phyloP scores from a whole-genome alignment of 2,888 invertebrate species.

The Chalcis sispes region DNA sequence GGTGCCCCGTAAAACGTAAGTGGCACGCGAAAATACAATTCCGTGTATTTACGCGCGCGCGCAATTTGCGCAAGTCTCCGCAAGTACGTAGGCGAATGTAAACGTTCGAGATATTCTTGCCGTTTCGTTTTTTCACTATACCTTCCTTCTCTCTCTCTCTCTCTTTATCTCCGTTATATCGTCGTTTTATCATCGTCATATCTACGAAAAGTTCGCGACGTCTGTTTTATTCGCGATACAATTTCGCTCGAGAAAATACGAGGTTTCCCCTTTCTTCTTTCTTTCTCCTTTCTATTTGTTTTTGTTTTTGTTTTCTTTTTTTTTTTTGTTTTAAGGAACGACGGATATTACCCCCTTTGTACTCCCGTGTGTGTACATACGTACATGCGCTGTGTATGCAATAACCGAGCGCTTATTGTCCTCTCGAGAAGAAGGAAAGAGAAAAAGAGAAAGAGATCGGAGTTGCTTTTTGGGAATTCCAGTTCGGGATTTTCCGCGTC shows the following conservation, averaged over 20 bases:
- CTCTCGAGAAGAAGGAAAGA: slow-evolving; percentile 20
- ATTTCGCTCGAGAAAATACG: slow-evolving; percentile 46
- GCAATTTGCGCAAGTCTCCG: too few relatives aligned
- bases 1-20: too few relatives aligned
- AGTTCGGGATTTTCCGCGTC: not conserved
- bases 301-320: not conserved
- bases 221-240: too few relatives aligned
- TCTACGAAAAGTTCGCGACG: not conserved
- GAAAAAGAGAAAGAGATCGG: too few relatives aligned
- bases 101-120: not conserved
- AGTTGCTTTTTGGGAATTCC: slow-evolving; percentile 40
- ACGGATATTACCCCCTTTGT: not conserved
- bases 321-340: too few relatives aligned
- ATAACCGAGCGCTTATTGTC: slow-evolving; percentile 35
- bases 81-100: too few relatives aligned
- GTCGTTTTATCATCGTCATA: not conserved
- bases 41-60: too few relatives aligned
- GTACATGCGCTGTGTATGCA: not conserved
- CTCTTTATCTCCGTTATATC: not conserved
- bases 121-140: slow-evolving; percentile 33
- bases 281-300: not conserved
- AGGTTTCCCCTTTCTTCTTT: too few relatives aligned
- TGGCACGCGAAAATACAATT: too few relatives aligned
- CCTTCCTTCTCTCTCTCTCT: not conserved
- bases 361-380: too few relatives aligned